These are phyloP conservation scores for Pollenia labialis DNA, from an alignment of 2,888 invertebrate species.

Conservation along the genomic window DNA sequence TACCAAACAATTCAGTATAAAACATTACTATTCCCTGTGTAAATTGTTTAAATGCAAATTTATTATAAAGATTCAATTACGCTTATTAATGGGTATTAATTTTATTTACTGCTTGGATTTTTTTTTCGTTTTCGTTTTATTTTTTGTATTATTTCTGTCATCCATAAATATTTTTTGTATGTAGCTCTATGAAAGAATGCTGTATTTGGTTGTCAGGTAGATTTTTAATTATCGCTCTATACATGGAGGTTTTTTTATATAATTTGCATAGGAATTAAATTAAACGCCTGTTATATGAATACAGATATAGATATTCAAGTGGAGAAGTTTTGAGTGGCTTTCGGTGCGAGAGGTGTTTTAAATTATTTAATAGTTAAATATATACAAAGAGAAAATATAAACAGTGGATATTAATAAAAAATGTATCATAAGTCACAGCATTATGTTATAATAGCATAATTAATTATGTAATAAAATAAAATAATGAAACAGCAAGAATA, in stretches of 20 bases:
- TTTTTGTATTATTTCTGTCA: slow-evolving; percentile 65
- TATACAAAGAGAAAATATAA: slow-evolving; percentile 46
- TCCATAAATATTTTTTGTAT: slow-evolving; percentile 56
- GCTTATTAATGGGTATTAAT: slow-evolving; percentile 74
- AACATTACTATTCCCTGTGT: slow-evolving; percentile 58
- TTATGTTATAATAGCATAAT: slow-evolving; percentile 60
- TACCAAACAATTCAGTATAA: slow-evolving; percentile 36
- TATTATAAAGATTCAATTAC: slow-evolving; percentile 74
- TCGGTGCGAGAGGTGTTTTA: slow-evolving; percentile 62
- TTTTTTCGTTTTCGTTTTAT: slow-evolving; percentile 8
- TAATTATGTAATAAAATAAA: slow-evolving; percentile 63
- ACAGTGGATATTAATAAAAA: slow-evolving; percentile 65
- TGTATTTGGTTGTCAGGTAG: slow-evolving; percentile 56
- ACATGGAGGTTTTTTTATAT: background rate
- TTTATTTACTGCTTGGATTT: slow-evolving; percentile 72
- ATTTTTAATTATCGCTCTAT: slow-evolving; percentile 66
- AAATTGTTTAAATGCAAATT: slow-evolving; percentile 66
- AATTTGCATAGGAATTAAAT: slow-evolving; percentile 31
- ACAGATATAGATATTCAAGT: background rate
- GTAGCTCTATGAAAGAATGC: slow-evolving; percentile 1
- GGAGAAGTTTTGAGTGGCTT: background rate
- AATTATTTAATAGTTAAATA: slow-evolving; percentile 67
- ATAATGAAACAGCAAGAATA: slow-evolving; percentile 12
- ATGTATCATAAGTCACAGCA: slow-evolving; percentile 70
- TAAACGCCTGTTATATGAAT: slow-evolving; percentile 8